phyloP scores from a whole-genome alignment of 1,140 invertebrate species.

The Calosoma granatense region DNA sequence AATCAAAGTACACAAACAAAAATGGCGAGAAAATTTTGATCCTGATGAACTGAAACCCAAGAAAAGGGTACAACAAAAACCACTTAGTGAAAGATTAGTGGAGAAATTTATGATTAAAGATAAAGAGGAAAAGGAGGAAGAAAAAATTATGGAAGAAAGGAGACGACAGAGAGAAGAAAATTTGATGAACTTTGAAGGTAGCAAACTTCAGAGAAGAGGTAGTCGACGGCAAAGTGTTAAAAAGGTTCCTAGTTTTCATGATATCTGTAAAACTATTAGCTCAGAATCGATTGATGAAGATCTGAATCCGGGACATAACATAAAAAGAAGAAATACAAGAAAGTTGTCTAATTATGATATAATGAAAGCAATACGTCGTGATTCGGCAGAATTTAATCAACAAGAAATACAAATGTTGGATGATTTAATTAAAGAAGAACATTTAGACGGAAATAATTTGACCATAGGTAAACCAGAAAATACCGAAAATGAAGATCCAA shows the following conservation, averaged over 20 bases:
- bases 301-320: conserved; percentile 38
- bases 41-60: conserved; percentile 35
- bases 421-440: conserved; percentile 39
- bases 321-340: conserved; percentile 27
- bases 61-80: conserved; percentile 31
- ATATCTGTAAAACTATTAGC: conserved; percentile 42
- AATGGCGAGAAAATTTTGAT: conserved; percentile 49
- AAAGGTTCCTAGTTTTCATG: conserved; percentile 39
- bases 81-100: conserved; percentile 40
- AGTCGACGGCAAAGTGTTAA: conserved; percentile 27
- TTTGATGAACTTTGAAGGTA: not conserved
- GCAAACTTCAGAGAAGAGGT: conserved; percentile 17
- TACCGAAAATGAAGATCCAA: conserved; percentile 12
- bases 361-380: conserved; percentile 33
- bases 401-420: conserved; percentile 41
- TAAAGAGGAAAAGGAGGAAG: conserved; percentile 36
- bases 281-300: conserved; percentile 40
- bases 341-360: conserved; percentile 26
- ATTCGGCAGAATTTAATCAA: conserved; percentile 40
- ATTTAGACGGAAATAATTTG: conserved; percentile 39
- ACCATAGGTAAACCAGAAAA: conserved; percentile 15
- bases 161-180: conserved; percentile 8
- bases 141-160: conserved; percentile 16
- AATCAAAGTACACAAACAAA: conserved; percentile 17
- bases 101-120: conserved; percentile 66